Evolutionary conservation across 2,797 vertebrate genomes (phyloP), one percentile per base, ranked within the genome.

Genomic region (Syngnathus acus): DNA sequence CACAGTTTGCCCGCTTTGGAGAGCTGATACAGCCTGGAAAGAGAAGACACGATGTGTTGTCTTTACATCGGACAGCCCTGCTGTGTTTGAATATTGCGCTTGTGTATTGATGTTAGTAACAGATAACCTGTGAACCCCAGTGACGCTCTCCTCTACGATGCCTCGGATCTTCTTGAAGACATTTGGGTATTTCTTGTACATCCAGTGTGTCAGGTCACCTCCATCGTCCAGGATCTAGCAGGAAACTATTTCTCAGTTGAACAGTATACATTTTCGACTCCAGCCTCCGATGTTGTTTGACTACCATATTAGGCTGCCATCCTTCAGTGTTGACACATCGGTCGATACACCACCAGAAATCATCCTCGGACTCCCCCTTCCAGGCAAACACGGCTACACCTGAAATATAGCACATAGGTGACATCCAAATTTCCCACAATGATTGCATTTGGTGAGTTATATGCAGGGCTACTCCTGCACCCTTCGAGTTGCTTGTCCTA

Each of bases 311-410:
- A 57, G 95, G 89, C 83, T 97, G 94, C 95, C 95, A 98, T 48
- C 93, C 92, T 70, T 97, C 94, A 19, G 88, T 86, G 75, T 92
- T 96, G 75, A 96, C 91, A 75, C 95, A 97, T 72, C 90, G 93
- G 76, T 98, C 95, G 42, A 98, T 98, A 63, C 95, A 98, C 95
- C 95, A 98, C 95, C 95, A 98, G 87, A 97, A 98, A 82, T 98
- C 95, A 75, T 97, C 95, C 83, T 98, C 95, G 0, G 95, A 96
- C 78, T 98, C 95, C 26, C 95, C 95, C 72, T 98, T 98, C 95
- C 95, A 98, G 72, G 95, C 94, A 71, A 96, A 98, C 67, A 97
- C 94, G 0, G 94, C 90, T 67, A 98, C 94, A 76, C 94, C 95
- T 98, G 73, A 10, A 79, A 86, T 67, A 84, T 0, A 73, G 64